Conservation (phyloP, 2,113 vertebrate species). For the Amphiprion ocellaris region DNA sequence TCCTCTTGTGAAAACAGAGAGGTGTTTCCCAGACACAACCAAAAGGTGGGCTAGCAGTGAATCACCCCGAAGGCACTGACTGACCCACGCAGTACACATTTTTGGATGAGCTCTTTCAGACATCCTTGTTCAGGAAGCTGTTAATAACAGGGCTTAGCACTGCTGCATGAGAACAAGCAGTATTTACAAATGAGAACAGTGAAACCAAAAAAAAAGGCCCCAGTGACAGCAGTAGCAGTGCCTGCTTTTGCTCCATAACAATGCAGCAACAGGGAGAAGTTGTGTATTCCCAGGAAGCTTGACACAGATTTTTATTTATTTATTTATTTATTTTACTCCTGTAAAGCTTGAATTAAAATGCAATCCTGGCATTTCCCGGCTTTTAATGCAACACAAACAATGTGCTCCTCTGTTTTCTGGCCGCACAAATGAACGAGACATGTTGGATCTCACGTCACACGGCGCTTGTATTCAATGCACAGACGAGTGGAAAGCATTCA, state of each 20-base stretch:
- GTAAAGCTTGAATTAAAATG: conserved; percentile 14
- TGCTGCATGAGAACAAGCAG: conserved; percentile 52
- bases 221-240: conserved; percentile 18
- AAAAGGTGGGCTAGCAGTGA: conserved; percentile 43
- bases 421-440: neutral
- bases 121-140: conserved; percentile 72
- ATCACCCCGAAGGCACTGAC: conserved; percentile 50
- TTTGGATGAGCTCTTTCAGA: conserved; percentile 17
- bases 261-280: conserved; percentile 67
- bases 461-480: neutral
- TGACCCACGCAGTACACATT: conserved; percentile 41
- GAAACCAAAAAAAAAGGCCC: conserved; percentile 37
- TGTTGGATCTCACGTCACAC: neutral
- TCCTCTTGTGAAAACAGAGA: conserved; percentile 56
- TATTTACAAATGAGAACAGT: conserved; percentile 33
- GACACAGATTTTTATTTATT: conserved; percentile 29
- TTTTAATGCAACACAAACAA: conserved; percentile 19
- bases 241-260: conserved; percentile 37
- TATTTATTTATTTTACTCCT: neutral
- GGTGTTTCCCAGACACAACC: conserved; percentile 65
- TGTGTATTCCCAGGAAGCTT: conserved; percentile 43
- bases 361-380: conserved; percentile 11
- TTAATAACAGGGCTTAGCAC: conserved; percentile 65
- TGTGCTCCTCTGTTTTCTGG: neutral
- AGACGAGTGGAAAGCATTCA: conserved; percentile 11